Evolutionary conservation across 2,113 vertebrate genomes (phyloP).

Genomic region (Chlorodrepanis virens): DNA sequence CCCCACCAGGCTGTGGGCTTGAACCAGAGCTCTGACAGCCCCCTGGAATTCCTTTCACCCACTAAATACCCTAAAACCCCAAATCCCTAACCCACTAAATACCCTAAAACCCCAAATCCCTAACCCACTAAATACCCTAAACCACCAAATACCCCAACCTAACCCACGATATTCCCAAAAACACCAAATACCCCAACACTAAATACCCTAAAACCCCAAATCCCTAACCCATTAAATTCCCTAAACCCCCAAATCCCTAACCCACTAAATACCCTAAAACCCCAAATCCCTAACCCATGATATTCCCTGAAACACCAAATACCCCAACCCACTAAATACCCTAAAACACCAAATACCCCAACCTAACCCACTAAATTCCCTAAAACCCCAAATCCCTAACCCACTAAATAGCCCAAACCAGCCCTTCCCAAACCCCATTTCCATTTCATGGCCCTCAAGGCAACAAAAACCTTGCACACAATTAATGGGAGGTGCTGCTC

Average conservation of each 20-base stretch:
- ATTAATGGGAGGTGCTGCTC: accelerated
- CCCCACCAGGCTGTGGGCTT: background rate
- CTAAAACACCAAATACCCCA: too few relatives aligned
- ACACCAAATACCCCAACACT: too few relatives aligned
- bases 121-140: accelerated
- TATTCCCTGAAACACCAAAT: too few relatives aligned
- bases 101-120: too few relatives aligned
- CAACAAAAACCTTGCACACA: accelerated
- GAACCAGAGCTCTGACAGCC: background rate
- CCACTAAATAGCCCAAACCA: too few relatives aligned
- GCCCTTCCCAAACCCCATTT: background rate
- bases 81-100: background rate
- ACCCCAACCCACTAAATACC: too few relatives aligned
- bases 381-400: too few relatives aligned
- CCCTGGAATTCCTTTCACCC: background rate
- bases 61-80: accelerated
- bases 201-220: accelerated
- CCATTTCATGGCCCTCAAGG: accelerated
- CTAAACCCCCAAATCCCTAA: too few relatives aligned
- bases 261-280: background rate
- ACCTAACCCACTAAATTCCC: too few relatives aligned
- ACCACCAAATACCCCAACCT: too few relatives aligned
- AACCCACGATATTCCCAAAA: too few relatives aligned
- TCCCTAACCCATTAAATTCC: background rate
- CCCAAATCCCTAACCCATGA: background rate